These are phyloP conservation scores for Epistrophella euchroma DNA, from an alignment of 2,888 invertebrate genomes.

Conservation along the genomic window DNA sequence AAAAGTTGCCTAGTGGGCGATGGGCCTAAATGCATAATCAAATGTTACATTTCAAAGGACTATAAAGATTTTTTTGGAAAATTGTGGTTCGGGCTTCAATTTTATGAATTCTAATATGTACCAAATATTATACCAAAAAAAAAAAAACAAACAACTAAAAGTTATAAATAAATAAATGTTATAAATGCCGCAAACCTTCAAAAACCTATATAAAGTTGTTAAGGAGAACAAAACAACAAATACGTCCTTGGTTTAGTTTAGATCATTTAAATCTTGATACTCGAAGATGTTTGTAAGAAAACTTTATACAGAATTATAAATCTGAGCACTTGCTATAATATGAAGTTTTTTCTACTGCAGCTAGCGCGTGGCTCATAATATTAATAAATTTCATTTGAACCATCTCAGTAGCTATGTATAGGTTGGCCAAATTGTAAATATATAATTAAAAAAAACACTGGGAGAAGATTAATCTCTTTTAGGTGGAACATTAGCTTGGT, in stretches of 20 bases:
- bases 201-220: neutral
- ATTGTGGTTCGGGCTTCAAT: too few species aligned
- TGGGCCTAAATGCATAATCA: too few species aligned
- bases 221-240: neutral
- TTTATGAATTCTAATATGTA: too few species aligned
- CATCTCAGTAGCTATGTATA: slow-evolving; percentile 7
- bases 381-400: slow-evolving; percentile 1
- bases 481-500: slow-evolving; percentile 54
- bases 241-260: slow-evolving; percentile 15
- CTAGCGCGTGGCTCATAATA: slow-evolving; percentile 45
- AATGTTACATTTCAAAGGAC: too few species aligned
- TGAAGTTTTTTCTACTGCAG: slow-evolving; percentile 12
- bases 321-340: neutral
- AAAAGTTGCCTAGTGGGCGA: too few species aligned
- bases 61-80: too few species aligned
- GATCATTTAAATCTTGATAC: slow-evolving; percentile 28
- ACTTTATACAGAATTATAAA: slow-evolving; percentile 15
- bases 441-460: neutral
- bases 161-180: too few species aligned
- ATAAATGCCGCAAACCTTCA: neutral
- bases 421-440: slow-evolving; percentile 43
- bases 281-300: slow-evolving; percentile 30
- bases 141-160: too few species aligned
- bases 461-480: slow-evolving; percentile 65
- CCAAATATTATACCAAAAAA: too few species aligned